phyloP scores from a whole-genome alignment of 2,888 invertebrate species.

The Acronicta psi region DNA sequence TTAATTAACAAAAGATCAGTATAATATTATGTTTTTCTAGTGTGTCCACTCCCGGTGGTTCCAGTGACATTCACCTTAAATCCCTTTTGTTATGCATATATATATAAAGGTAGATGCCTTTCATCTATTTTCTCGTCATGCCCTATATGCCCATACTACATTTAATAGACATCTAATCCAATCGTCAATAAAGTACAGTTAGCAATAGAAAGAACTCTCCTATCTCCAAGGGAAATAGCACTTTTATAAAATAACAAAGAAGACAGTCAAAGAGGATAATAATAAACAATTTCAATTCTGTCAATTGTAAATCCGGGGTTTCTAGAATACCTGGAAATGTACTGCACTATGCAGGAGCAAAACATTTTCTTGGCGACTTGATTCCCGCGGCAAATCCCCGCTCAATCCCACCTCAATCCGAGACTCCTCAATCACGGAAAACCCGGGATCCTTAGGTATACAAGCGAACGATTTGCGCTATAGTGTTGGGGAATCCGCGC shows the following conservation, averaged over 20 bases:
- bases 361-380: slow-evolving; percentile 61
- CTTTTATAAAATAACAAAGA: slow-evolving; percentile 37
- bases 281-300: slow-evolving; percentile 65
- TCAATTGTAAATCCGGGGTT: slow-evolving; percentile 65
- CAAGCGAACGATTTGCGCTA: slow-evolving; percentile 52
- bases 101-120: too few species aligned
- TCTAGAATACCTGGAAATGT: slow-evolving; percentile 54
- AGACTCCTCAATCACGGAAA: slow-evolving; percentile 68
- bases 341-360: slow-evolving; percentile 62
- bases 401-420: slow-evolving; percentile 65
- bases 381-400: slow-evolving; percentile 54
- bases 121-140: too few species aligned
- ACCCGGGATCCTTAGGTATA: slow-evolving; percentile 63
- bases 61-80: too few species aligned
- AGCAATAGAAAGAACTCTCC: slow-evolving; percentile 2
- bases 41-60: too few species aligned
- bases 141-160: too few species aligned
- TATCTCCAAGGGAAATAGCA: slow-evolving; percentile 2
- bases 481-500: slow-evolving; percentile 41
- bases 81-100: too few species aligned
- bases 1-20: too few species aligned
- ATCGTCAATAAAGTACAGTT: not conserved
- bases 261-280: slow-evolving; percentile 38
- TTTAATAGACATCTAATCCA: too few species aligned
- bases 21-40: too few species aligned